A percentile compares a stretch with the other conserved stretches of the same genome.
phyloP scores from a whole-genome alignment of 2,888 invertebrate genomes.

The Dioctria rufipes region DNA sequence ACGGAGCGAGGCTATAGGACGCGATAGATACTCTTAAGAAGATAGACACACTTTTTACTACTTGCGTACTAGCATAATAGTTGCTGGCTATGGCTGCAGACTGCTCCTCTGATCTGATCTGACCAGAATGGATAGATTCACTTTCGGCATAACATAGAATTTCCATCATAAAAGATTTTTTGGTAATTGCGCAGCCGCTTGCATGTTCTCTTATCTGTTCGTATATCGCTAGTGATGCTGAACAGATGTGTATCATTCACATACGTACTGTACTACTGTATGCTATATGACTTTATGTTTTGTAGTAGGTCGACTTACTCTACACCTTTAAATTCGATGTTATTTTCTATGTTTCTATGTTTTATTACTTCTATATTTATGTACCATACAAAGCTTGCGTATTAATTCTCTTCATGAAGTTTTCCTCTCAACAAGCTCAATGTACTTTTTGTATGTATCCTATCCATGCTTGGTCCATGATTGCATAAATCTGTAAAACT shows the following conservation, averaged over 20 bases:
- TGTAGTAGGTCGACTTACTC: background rate
- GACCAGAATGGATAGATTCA: background rate
- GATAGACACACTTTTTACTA: background rate
- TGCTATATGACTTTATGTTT: too few relatives aligned
- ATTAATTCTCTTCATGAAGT: background rate
- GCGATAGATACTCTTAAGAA: background rate
- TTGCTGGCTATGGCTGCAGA: background rate
- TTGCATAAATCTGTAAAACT: too few relatives aligned
- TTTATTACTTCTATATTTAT: background rate
- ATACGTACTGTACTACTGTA: too few relatives aligned
- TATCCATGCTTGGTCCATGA: background rate
- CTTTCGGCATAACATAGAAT: constrained; percentile 33
- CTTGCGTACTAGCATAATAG: constrained; percentile 25
- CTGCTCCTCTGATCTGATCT: background rate
- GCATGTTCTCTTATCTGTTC: background rate
- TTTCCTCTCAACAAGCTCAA: background rate
- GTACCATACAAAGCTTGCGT: background rate
- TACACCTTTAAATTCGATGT: constrained; percentile 2
- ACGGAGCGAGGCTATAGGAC: background rate
- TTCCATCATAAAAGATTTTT: background rate
- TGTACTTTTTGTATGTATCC: background rate
- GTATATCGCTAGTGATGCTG: background rate
- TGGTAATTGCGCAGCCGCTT: background rate
- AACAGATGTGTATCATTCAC: constrained; percentile 2
- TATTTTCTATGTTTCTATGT: constrained; percentile 34